Evolutionary conservation across 2,113 vertebrate genomes (phyloP), one percentile per base, ranked within the genome.

Genomic region (Halichoeres trimaculatus): DNA sequence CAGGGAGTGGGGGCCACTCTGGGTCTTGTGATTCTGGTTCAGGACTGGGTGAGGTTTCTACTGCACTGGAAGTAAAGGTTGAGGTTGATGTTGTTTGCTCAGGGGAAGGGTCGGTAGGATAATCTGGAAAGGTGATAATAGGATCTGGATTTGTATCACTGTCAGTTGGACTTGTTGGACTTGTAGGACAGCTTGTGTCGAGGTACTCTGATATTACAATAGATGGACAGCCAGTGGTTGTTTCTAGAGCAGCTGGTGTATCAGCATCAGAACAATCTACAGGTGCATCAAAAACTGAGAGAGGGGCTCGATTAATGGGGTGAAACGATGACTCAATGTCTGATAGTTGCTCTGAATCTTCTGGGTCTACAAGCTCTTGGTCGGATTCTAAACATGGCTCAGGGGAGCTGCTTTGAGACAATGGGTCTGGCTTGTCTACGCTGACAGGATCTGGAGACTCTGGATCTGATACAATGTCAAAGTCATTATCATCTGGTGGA

Each of bases 1-100:
- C 93, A 45, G 93, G 93, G 67, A 93, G 87, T 8, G 91, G 93
- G 30, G 93, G 93, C 82, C 93, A 93, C 52, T 94, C 92, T 35
- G 81, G 60, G 10, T 86, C 84, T 71, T 83, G 81, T 41, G 73
- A 75, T 10, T 83, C 86, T 53, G 76, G 63, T 23, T 92, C 87
- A 48, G 43, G 63, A 59, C 60, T 61, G 53, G 51, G 59, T 47
- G 72, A 70, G 53, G 45, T 69, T 69, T 88, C 84, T 12, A 24
- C 22, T 30, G 73, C 81, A 57, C 38, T 74, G 48, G 63, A 78
- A 48, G 53, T 47, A 67, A 80, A 70, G 11, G 38, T 57, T 55
- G 80, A 64, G 48, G 55, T 57, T 0, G 65, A 70, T 41, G 55
- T 55, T 1, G 67, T 61, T 84, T 69, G 45, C 35, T 81, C 86